Evolutionary conservation across 2,888 invertebrate genomes (phyloP).

Genomic region (Aphodius sticticus): DNA sequence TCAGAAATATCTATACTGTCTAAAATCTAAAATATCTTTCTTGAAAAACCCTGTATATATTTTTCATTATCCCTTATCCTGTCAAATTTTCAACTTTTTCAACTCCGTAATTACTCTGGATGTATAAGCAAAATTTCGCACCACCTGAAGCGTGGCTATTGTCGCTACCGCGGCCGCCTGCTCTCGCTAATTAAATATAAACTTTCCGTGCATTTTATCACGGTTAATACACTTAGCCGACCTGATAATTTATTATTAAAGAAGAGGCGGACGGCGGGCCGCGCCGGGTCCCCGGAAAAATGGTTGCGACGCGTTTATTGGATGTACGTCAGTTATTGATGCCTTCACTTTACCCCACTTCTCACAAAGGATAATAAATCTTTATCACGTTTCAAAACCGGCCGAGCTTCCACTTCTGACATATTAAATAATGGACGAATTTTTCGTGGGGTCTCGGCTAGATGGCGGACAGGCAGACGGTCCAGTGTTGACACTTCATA

Average conservation of each 20-base stretch:
- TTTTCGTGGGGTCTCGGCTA: constrained; percentile 21
- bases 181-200: too few relatives aligned
- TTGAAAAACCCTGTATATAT: too few relatives aligned
- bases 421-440: constrained; percentile 38
- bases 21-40: too few relatives aligned
- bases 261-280: background rate
- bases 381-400: constrained; percentile 35
- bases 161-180: too few relatives aligned
- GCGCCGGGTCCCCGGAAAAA: background rate
- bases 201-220: background rate
- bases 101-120: too few relatives aligned
- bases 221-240: background rate
- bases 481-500: too few relatives aligned
- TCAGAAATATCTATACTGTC: too few relatives aligned
- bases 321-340: constrained; percentile 36
- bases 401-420: constrained; percentile 33
- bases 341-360: constrained; percentile 30
- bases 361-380: constrained; percentile 35
- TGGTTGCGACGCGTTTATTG: constrained; percentile 18
- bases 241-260: background rate
- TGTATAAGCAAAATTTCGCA: too few relatives aligned
- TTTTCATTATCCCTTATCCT: too few relatives aligned
- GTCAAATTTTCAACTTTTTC: too few relatives aligned
- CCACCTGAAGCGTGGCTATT: too few relatives aligned
- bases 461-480: too few relatives aligned